A percentile compares a stretch with the other conserved stretches of the same genome.
Conservation (phyloP, 2,888 invertebrate genomes). For the Sarcophaga rosellei region DNA sequence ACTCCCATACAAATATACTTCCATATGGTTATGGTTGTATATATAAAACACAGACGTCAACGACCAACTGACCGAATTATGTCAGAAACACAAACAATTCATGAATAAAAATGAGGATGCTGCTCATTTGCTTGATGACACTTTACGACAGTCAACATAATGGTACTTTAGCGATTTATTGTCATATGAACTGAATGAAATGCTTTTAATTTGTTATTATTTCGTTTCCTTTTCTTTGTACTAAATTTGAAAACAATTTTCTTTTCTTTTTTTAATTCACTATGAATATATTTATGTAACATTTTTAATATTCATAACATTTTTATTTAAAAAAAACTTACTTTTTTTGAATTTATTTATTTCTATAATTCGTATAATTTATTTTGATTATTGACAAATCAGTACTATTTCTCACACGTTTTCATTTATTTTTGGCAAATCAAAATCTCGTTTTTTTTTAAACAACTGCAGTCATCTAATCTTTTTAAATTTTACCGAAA, state of each 20-base stretch:
- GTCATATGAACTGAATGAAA: conserved; percentile 42
- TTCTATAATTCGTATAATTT: too few species aligned
- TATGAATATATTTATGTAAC: too few species aligned
- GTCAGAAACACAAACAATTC: conserved; percentile 69
- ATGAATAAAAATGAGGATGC: conserved; percentile 59
- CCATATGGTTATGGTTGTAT: too few species aligned
- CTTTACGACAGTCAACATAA: conserved; percentile 53
- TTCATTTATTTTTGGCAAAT: too few species aligned
- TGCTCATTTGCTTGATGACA: conserved; percentile 59
- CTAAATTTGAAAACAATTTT: conserved; percentile 9
- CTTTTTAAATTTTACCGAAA: too few species aligned
- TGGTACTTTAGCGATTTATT: conserved; percentile 40
- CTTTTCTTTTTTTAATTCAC: too few species aligned
- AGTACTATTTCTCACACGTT: too few species aligned
- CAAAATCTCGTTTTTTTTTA: too few species aligned
- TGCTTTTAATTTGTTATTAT: conserved; percentile 20
- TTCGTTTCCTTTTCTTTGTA: background rate
- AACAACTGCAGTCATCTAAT: too few species aligned
- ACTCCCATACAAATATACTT: background rate
- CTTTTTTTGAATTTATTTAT: background rate
- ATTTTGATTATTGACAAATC: too few species aligned
- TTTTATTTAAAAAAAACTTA: background rate
- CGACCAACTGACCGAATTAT: conserved; percentile 73
- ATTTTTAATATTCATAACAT: too few species aligned
- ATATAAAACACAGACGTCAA: conserved; percentile 46